phyloP scores from a whole-genome alignment of 2,797 vertebrate species.

The Sternotherus odoratus region DNA sequence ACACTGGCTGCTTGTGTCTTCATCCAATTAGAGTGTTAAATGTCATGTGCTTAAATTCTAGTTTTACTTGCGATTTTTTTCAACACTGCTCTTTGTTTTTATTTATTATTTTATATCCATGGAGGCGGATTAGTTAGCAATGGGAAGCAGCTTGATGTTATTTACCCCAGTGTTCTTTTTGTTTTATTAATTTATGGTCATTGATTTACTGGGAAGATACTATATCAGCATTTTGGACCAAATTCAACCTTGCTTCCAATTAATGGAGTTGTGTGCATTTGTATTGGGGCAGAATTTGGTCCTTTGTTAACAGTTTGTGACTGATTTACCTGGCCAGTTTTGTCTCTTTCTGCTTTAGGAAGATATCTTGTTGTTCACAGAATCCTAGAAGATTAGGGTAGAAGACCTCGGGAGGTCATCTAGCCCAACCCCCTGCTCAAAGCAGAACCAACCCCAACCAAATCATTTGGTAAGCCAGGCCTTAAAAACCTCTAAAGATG shows the following conservation, averaged over 20 bases:
- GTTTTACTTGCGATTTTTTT: background rate
- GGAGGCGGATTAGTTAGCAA: background rate
- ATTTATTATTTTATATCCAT: background rate
- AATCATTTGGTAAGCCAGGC: too few relatives aligned
- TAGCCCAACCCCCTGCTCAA: too few relatives aligned
- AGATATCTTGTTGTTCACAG: background rate
- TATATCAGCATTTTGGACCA: constrained; percentile 55
- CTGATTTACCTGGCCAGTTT: constrained; percentile 38
- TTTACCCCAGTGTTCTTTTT: constrained; percentile 33
- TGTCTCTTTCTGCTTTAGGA: constrained; percentile 51
- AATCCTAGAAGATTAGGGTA: too few relatives aligned
- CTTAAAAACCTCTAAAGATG: too few relatives aligned
- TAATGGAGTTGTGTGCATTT: constrained; percentile 26
- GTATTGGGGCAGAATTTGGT: background rate
- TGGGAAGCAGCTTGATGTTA: constrained; percentile 39
- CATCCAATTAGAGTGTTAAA: background rate
- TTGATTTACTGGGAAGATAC: constrained; percentile 50
- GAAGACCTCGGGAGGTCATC: too few relatives aligned
- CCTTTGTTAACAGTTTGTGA: constrained; percentile 41
- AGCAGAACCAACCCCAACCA: too few relatives aligned
- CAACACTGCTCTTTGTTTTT: background rate
- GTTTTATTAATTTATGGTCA: constrained; percentile 50
- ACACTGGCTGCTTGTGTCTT: rapidly evolving
- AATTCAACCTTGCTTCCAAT: constrained; percentile 59
- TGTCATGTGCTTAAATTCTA: background rate